A percentile compares a stretch with the other conserved stretches of the same genome.
These are phyloP conservation scores for Nyctibius bracteatus DNA, from an alignment of 2,113 vertebrate genomes.

Conservation along the genomic window DNA sequence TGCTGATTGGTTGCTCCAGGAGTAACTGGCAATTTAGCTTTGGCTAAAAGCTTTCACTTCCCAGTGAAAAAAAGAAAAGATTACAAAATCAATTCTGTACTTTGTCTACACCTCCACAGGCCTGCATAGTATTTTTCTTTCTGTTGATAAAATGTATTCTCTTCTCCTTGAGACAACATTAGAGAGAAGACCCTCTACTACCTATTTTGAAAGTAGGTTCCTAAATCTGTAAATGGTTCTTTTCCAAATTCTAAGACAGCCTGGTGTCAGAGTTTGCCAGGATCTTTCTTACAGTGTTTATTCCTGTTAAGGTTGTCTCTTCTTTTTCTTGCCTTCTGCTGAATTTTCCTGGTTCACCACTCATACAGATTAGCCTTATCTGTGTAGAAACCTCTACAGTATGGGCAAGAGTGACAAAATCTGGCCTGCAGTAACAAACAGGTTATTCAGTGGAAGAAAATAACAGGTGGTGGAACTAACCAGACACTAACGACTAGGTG, in stretches of 20 bases:
- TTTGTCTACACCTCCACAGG: neutral
- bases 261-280: neutral
- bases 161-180: neutral
- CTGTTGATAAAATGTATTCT: neutral
- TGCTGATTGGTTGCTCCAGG: neutral
- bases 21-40: neutral
- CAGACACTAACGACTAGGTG: neutral
- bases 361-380: neutral
- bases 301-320: neutral
- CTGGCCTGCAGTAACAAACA: neutral
- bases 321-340: neutral
- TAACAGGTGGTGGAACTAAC: neutral
- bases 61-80: neutral
- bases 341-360: neutral
- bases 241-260: neutral
- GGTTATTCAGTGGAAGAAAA: neutral
- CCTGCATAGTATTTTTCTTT: neutral
- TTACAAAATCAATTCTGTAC: neutral
- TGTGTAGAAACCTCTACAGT: neutral
- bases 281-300: neutral
- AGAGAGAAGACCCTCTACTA: neutral
- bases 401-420: neutral
- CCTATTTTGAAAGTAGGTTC: neutral
- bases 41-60: neutral
- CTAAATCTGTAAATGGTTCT: neutral